Conservation (phyloP, 2,113 vertebrate species). For the Onychostruthus taczanowskii region DNA sequence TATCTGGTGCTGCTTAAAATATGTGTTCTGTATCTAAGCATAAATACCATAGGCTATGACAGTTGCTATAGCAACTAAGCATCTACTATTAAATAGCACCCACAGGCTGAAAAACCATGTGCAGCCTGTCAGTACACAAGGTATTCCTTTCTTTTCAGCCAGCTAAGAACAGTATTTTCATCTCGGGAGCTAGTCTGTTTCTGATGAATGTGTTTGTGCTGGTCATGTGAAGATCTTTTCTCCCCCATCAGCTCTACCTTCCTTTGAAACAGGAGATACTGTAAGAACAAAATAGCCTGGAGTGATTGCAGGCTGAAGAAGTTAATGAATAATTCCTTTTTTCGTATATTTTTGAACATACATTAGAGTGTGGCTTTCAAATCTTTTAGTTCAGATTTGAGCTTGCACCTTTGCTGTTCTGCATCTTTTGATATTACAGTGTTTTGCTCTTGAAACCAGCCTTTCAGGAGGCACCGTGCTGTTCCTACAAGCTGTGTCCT, state of each 20-base stretch:
- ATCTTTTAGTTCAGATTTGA: slow-evolving; percentile 9
- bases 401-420: neutral
- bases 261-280: slow-evolving; percentile 30
- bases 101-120: slow-evolving; percentile 39
- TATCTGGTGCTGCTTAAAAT: slow-evolving; percentile 41
- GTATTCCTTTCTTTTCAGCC: slow-evolving; percentile 33
- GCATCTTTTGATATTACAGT: neutral
- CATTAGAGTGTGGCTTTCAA: slow-evolving; percentile 10
- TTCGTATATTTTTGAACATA: neutral
- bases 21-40: slow-evolving; percentile 17
- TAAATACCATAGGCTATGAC: slow-evolving; percentile 47
- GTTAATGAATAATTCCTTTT: slow-evolving; percentile 64
- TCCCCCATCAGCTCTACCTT: neutral
- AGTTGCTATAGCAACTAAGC: slow-evolving; percentile 65
- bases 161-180: slow-evolving; percentile 14
- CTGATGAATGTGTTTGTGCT: slow-evolving; percentile 33
- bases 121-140: slow-evolving; percentile 21
- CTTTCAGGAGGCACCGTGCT: neutral
- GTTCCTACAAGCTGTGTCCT: neutral
- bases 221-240: neutral
- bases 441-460: neutral
- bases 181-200: neutral
- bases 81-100: slow-evolving; percentile 59
- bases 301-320: slow-evolving; percentile 13
- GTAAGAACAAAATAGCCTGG: slow-evolving; percentile 33